Evolutionary conservation across 1,140 invertebrate genomes (phyloP), one percentile per base, ranked within the genome.

Genomic region (Sinella curviseta): DNA sequence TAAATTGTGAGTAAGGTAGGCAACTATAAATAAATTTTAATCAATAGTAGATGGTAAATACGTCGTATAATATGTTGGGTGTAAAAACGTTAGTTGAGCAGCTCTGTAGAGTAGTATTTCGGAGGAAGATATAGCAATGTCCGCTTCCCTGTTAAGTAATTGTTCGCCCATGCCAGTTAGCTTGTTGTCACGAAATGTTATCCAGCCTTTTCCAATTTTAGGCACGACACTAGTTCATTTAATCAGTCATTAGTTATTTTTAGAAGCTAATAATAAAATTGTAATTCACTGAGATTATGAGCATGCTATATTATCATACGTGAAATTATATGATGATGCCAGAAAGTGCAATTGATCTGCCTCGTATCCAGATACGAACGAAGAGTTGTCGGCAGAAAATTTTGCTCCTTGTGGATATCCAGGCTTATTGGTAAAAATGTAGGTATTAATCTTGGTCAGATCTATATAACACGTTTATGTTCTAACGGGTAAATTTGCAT

Each of bases 41-140:
- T 8, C 26, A 8, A 28, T 8, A 74, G 17, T 60, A 26, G 8
- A 26, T 60, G 57, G 24, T 3, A 24, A 12, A 48, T 75, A 75
- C 74, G 17, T 75, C 12, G 74, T 75, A 24, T 75, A 75, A 48
- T 75, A 75, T 8, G 74, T 75, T 4, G 74, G 74, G 31, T 75
- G 74, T 12, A 75, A 48, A 48, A 75, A 75, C 36, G 34, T n/a
- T 26, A 75, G 24, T 2, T 75, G 28, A 16, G 3, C 24, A 75
- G 74, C 65, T n/a, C 79, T 70, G 31, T 77, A 77, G 8, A 55
- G 33, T 35, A 82, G 31, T 26, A 80, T 76, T 54, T 82, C 81
- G 0, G 76, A 26, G 14, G 73, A 34, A 2, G 60, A 60, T 48
- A 83, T 80, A 0, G 60, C 24, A 36, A 83, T 76, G 39, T 83